phyloP scores from a whole-genome alignment of 2,113 vertebrate species.

The Struthio camelus region DNA sequence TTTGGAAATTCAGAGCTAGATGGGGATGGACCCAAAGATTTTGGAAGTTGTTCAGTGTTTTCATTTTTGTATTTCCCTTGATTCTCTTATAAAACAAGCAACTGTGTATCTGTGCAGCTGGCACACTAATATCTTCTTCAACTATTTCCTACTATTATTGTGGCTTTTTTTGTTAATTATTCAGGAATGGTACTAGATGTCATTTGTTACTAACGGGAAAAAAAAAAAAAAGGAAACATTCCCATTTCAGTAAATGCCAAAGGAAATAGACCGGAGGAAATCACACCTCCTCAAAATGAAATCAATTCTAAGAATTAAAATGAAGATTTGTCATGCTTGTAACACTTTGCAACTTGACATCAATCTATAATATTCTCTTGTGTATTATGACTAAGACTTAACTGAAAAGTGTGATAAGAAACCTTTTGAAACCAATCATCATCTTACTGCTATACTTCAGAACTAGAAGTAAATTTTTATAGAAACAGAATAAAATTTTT shows the following conservation, averaged over 20 bases:
- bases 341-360: conserved; percentile 38
- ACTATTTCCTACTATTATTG: conserved; percentile 7
- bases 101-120: neutral
- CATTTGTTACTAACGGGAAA: conserved; percentile 35
- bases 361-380: conserved; percentile 23
- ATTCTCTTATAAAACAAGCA: conserved; percentile 5
- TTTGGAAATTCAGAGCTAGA: neutral
- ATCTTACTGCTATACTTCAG: neutral
- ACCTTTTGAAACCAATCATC: neutral
- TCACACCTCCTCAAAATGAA: conserved; percentile 17
- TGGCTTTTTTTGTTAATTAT: conserved; percentile 16
- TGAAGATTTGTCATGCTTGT: conserved; percentile 31
- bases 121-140: neutral
- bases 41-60: neutral
- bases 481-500: neutral
- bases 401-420: neutral
- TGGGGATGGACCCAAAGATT: neutral
- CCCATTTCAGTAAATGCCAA: conserved; percentile 1
- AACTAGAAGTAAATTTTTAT: neutral
- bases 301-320: conserved; percentile 38
- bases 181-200: neutral
- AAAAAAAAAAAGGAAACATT: conserved; percentile 44
- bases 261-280: neutral
- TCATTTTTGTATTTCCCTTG: neutral
- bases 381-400: conserved; percentile 35